Conservation (phyloP, 2,888 invertebrate genomes). For the Oscheius sp. region DNA sequence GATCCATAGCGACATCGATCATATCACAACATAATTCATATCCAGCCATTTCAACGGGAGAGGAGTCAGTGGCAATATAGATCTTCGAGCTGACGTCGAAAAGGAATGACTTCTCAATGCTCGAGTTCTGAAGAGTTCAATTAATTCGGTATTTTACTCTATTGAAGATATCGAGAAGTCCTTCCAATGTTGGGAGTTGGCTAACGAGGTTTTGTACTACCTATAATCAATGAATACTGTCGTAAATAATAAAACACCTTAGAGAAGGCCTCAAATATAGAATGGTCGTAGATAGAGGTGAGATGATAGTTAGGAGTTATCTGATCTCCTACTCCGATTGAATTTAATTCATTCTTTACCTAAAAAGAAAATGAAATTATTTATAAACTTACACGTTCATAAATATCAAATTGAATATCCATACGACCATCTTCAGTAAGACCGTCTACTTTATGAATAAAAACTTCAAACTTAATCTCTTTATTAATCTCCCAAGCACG, state of each 20-base stretch:
- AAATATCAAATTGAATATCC: slow-evolving; percentile 97
- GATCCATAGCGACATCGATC: slow-evolving; percentile 99
- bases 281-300: slow-evolving; percentile 99
- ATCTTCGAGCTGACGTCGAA: slow-evolving; percentile 96
- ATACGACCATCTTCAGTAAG: slow-evolving; percentile 98
- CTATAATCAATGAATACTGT: slow-evolving; percentile 80
- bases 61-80: slow-evolving; percentile 99
- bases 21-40: slow-evolving; percentile 99
- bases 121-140: slow-evolving; percentile 83
- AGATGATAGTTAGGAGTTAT: slow-evolving; percentile 77
- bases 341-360: slow-evolving; percentile 79
- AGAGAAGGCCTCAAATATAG: slow-evolving; percentile 90
- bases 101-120: slow-evolving; percentile 97
- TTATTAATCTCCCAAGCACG: slow-evolving; percentile 93
- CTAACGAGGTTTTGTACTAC: slow-evolving; percentile 98
- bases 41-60: slow-evolving; percentile 95
- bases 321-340: slow-evolving; percentile 77
- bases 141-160: slow-evolving; percentile 76
- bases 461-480: slow-evolving; percentile 88
- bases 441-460: slow-evolving; percentile 84
- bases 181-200: slow-evolving; percentile 94
- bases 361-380: slow-evolving; percentile 70
- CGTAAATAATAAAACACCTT: slow-evolving; percentile 33
- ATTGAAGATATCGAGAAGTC: slow-evolving; percentile 94
- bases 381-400: slow-evolving; percentile 82